phyloP scores from a whole-genome alignment of 2,888 invertebrate species.

The Harpalus rubripes region DNA sequence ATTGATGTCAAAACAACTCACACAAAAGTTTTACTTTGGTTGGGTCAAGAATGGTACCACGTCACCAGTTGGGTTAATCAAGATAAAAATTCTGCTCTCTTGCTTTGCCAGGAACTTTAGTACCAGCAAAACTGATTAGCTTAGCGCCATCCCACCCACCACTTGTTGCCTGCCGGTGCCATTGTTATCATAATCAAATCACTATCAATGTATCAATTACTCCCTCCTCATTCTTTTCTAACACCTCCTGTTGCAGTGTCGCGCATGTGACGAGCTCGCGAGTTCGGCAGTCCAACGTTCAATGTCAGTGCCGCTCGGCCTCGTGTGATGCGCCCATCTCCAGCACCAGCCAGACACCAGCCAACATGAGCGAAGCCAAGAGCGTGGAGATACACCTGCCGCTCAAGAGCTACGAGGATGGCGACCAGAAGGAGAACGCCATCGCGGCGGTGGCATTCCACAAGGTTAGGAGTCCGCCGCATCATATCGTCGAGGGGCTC shows the following conservation, averaged over 20 bases:
- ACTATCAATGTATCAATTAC: background rate
- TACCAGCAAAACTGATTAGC: too few relatives aligned
- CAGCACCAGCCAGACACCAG: constrained; percentile 12
- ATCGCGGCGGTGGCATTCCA: constrained; percentile 71
- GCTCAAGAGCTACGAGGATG: constrained; percentile 74
- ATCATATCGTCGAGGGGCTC: constrained; percentile 80
- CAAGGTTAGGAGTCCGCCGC: constrained; percentile 75
- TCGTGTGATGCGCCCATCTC: constrained; percentile 11
- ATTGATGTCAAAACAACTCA: too few relatives aligned
- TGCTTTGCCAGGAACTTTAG: too few relatives aligned
- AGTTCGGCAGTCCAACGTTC: background rate
- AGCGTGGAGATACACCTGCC: constrained; percentile 80
- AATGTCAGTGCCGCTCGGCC: constrained; percentile 6
- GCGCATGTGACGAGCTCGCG: background rate
- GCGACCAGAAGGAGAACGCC: constrained; percentile 70
- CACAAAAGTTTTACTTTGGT: too few relatives aligned
- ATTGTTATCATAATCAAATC: too few relatives aligned
- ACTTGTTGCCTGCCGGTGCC: too few relatives aligned
- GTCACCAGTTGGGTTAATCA: too few relatives aligned
- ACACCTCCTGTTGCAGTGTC: constrained; percentile 10
- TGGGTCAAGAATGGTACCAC: too few relatives aligned
- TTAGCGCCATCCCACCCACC: too few relatives aligned
- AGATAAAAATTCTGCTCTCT: too few relatives aligned
- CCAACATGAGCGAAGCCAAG: constrained; percentile 73
- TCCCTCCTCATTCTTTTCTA: background rate